phyloP scores from a whole-genome alignment of 2,113 vertebrate species.

The Hymenochirus boettgeri region DNA sequence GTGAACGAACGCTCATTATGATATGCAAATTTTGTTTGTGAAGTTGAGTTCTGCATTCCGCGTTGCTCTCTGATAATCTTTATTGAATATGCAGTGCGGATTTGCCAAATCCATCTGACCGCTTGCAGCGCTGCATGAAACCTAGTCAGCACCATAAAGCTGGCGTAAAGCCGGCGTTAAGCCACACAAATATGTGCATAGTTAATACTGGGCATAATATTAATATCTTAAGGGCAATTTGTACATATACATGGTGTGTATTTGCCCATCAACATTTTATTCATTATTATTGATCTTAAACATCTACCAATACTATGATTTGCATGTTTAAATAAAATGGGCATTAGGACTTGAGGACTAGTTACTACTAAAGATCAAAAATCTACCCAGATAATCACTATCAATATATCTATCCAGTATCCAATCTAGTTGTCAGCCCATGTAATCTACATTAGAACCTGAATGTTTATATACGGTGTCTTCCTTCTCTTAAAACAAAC shows the following conservation, averaged over 20 bases:
- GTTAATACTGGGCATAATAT: neutral
- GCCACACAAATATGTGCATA: conserved; percentile 13
- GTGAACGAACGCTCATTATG: conserved; percentile 24
- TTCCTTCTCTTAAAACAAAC: no score
- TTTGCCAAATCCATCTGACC: conserved; percentile 27
- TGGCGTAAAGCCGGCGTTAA: conserved; percentile 32
- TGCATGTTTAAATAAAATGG: no score
- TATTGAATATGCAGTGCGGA: conserved; percentile 21
- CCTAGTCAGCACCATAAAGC: conserved; percentile 29
- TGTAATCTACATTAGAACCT: no score
- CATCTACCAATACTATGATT: no score
- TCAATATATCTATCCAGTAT: no score
- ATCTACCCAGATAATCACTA: no score
- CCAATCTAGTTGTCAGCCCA: no score
- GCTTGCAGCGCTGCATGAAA: conserved; percentile 27
- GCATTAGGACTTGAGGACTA: no score
- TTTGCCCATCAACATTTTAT: no score
- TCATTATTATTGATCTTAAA: no score
- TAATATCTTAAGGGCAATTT: neutral
- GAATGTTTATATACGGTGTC: no score
- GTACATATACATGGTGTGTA: neutral
- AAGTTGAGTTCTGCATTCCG: conserved; percentile 19
- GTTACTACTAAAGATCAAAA: no score
- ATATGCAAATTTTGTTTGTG: conserved; percentile 38
- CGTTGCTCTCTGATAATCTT: conserved; percentile 29